Conservation (phyloP, 2,888 invertebrate species). For the Napeogenes sylphis region DNA sequence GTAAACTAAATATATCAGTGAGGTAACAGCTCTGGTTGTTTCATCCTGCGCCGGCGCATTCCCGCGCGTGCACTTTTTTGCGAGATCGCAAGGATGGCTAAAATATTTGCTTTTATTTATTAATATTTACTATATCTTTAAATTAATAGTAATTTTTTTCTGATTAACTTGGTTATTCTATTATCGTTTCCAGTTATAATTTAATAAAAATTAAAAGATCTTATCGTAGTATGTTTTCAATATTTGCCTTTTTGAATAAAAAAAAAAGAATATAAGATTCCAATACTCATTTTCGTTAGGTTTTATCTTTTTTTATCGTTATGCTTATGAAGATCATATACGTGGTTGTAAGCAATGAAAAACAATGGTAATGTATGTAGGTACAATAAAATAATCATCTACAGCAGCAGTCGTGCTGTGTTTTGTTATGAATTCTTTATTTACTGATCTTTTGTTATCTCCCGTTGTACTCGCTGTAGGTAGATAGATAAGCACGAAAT, state of each 20-base stretch:
- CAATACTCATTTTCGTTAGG: too few species aligned
- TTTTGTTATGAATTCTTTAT: slow-evolving; percentile 57
- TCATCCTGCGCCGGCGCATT: slow-evolving; percentile 38
- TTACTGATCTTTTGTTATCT: slow-evolving; percentile 59
- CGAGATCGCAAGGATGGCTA: slow-evolving; percentile 45
- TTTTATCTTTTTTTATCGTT: too few species aligned
- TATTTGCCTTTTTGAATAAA: too few species aligned
- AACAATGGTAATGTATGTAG: slow-evolving; percentile 35
- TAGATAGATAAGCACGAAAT: too few species aligned
- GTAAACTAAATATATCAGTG: too few species aligned
- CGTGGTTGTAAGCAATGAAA: slow-evolving; percentile 11
- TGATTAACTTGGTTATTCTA: neutral
- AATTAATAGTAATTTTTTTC: slow-evolving; percentile 26
- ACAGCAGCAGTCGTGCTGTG: slow-evolving; percentile 48
- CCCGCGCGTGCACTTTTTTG: slow-evolving; percentile 60
- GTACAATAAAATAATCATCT: slow-evolving; percentile 56
- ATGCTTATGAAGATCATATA: too few species aligned
- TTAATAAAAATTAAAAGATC: too few species aligned
- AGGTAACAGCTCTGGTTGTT: neutral
- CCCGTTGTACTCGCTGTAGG: slow-evolving; percentile 50
- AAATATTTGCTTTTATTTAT: slow-evolving; percentile 47
- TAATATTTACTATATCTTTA: slow-evolving; percentile 29
- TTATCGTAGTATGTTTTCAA: too few species aligned
- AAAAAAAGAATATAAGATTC: too few species aligned
- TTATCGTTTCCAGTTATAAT: neutral